Evolutionary conservation across 2,888 invertebrate genomes (phyloP).

Genomic region (Anoncus sp.): DNA sequence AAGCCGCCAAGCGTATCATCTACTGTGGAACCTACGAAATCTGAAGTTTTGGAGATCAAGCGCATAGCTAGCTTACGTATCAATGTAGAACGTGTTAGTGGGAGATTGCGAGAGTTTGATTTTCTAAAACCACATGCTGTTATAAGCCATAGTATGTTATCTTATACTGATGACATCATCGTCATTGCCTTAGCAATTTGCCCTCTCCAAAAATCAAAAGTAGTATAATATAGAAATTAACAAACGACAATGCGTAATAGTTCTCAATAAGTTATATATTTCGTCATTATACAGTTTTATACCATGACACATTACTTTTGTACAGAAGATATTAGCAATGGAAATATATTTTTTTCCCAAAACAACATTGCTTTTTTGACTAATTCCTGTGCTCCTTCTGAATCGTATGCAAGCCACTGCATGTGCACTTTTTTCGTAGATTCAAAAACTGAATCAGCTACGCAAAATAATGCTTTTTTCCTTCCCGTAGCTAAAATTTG

Average conservation of each 20-base stretch:
- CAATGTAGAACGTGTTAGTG: conserved; percentile 74
- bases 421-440: too few relatives aligned
- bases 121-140: conserved; percentile 65
- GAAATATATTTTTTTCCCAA: conserved; percentile 41
- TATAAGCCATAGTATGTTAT: conserved; percentile 48
- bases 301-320: conserved; percentile 20
- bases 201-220: too few relatives aligned
- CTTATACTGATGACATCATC: conserved; percentile 50
- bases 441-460: too few relatives aligned
- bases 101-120: conserved; percentile 65
- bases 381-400: neutral
- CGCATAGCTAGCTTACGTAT: conserved; percentile 72
- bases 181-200: conserved; percentile 57
- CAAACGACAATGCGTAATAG: too few relatives aligned
- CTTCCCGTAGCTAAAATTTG: too few relatives aligned
- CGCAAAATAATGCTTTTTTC: too few relatives aligned
- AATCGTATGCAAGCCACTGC: too few relatives aligned
- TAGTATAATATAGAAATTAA: too few relatives aligned
- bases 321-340: conserved; percentile 38
- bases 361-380: conserved; percentile 4
- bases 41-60: conserved; percentile 68
- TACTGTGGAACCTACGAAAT: conserved; percentile 56
- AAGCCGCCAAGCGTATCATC: conserved; percentile 61
- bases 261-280: too few relatives aligned
- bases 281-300: too few relatives aligned